A percentile compares a stretch with the other conserved stretches of the same genome.
Evolutionary conservation across 2,113 vertebrate genomes (phyloP).

Genomic region (Probosciger aterrimus): DNA sequence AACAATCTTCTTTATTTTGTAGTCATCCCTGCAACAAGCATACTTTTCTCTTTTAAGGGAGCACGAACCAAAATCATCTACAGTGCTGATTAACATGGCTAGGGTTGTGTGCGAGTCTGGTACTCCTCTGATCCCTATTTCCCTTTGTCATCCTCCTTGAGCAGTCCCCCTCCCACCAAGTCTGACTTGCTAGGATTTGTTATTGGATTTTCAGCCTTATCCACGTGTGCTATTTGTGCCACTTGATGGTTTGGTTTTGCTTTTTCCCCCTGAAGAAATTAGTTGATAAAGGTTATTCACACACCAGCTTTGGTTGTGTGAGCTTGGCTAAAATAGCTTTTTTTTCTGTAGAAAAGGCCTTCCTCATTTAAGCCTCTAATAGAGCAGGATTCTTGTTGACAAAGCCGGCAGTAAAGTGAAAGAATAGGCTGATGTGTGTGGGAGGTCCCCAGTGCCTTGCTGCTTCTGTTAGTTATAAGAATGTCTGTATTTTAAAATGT

Average conservation of each 20-base stretch:
- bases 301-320: background rate
- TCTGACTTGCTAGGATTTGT: background rate
- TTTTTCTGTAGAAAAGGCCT: background rate
- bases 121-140: background rate
- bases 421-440: background rate
- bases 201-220: background rate
- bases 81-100: background rate
- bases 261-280: background rate
- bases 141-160: background rate
- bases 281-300: background rate
- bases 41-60: background rate
- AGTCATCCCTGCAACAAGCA: background rate
- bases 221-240: accelerated
- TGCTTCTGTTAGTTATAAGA: background rate
- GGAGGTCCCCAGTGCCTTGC: background rate
- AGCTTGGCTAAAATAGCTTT: background rate
- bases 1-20: background rate
- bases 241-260: background rate
- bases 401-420: background rate
- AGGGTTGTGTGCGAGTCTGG: background rate
- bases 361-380: background rate
- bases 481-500: background rate
- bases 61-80: background rate
- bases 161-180: background rate
- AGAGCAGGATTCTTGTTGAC: background rate